These are phyloP conservation scores for Teleogryllus occipitalis DNA, from an alignment of 1,140 invertebrate genomes.

Conservation along the genomic window DNA sequence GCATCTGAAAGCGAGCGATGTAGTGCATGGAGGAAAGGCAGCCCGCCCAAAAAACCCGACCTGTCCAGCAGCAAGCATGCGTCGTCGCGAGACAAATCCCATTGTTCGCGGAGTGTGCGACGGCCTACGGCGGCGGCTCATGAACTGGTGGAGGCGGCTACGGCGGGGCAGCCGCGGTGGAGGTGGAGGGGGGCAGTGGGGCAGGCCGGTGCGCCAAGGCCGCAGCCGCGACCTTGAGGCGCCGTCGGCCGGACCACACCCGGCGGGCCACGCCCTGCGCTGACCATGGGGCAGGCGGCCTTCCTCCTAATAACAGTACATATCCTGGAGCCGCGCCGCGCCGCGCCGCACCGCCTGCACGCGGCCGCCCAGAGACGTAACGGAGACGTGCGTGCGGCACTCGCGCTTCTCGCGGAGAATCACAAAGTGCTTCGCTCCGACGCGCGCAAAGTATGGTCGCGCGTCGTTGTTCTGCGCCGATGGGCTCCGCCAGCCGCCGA, in stretches of 20 bases:
- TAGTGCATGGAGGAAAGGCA: too few relatives aligned
- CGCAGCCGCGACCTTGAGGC: background rate
- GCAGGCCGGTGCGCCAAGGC: background rate
- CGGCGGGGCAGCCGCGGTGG: too few relatives aligned
- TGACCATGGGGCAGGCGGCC: background rate
- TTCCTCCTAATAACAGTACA: background rate
- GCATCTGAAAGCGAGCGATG: too few relatives aligned
- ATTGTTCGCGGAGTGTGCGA: background rate
- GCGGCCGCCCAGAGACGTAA: background rate
- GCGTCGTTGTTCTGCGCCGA: too few relatives aligned
- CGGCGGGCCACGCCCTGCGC: background rate
- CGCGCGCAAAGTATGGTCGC: too few relatives aligned
- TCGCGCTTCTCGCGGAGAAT: too few relatives aligned
- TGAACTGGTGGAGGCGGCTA: background rate
- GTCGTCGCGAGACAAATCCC: background rate
- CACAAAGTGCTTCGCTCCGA: too few relatives aligned
- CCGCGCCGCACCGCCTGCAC: too few relatives aligned
- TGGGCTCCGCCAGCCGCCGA: too few relatives aligned
- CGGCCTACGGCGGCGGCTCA: background rate
- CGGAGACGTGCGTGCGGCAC: background rate
- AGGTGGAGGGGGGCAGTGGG: too few relatives aligned
- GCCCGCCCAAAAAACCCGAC: background rate
- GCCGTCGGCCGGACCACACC: background rate
- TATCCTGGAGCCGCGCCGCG: background rate
- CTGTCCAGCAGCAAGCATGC: background rate